phyloP scores from a whole-genome alignment of 1,140 invertebrate genomes.

The Ceratoteleas bidentatus region DNA sequence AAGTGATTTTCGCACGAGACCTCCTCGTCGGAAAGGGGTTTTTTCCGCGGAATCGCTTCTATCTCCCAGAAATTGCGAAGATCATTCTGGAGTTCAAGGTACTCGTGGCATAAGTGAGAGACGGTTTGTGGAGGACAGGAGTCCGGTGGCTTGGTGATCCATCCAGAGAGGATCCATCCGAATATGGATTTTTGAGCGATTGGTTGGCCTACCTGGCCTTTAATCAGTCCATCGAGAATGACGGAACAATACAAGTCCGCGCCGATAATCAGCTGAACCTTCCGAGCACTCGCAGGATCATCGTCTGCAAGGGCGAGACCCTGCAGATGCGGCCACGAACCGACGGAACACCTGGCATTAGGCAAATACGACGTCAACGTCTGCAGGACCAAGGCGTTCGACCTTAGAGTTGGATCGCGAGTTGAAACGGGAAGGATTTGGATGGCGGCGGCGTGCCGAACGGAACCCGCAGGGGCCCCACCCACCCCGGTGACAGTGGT shows the following conservation, averaged over 20 bases:
- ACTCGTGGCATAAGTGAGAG: neutral
- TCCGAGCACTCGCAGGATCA: neutral
- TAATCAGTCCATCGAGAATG: neutral
- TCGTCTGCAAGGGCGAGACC: slow-evolving; percentile 3
- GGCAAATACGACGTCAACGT: slow-evolving; percentile 1
- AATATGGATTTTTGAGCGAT: too few species aligned
- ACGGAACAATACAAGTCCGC: neutral
- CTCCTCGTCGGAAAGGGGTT: neutral
- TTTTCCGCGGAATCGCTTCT: neutral
- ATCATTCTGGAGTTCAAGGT: neutral
- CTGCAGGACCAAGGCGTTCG: slow-evolving; percentile 11
- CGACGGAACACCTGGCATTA: too few species aligned
- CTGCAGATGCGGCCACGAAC: too few species aligned
- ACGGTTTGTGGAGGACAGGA: too few species aligned
- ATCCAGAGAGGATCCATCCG: too few species aligned
- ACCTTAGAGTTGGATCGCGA: neutral
- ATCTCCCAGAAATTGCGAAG: slow-evolving; percentile 1
- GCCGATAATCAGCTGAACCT: neutral
- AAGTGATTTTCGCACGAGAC: neutral
- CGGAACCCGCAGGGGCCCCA: neutral
- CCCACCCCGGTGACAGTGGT: slow-evolving; percentile 3
- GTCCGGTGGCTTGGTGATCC: neutral
- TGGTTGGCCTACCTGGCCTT: neutral
- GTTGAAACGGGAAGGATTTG: neutral
- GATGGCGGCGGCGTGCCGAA: neutral